Evolutionary conservation across 2,888 invertebrate genomes (phyloP).

Genomic region (Fragum sueziense): DNA sequence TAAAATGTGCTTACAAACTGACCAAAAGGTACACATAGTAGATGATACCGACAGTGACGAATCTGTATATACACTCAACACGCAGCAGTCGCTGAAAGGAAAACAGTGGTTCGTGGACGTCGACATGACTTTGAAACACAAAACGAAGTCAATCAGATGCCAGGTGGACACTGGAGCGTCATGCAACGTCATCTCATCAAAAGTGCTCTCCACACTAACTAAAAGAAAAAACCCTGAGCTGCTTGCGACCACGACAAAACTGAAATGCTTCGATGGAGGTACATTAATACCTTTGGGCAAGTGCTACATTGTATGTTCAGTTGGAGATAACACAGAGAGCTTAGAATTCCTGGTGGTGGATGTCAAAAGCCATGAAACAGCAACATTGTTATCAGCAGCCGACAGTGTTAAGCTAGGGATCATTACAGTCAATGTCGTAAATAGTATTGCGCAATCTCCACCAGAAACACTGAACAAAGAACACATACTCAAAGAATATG

Average conservation of each 20-base stretch:
- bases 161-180: slow-evolving; percentile 21
- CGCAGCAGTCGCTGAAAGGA: background rate
- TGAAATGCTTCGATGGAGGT: background rate
- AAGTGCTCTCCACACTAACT: background rate
- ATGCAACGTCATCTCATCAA: slow-evolving; percentile 20
- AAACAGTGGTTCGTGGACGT: slow-evolving; percentile 16
- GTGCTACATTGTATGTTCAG: background rate
- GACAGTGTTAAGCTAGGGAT: background rate
- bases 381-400: slow-evolving; percentile 14
- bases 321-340: background rate
- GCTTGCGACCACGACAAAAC: background rate
- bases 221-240: background rate
- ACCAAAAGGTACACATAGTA: slow-evolving; percentile 4
- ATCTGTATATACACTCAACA: background rate
- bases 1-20: background rate
- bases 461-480: background rate
- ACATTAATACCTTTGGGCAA: background rate
- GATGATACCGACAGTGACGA: slow-evolving; percentile 12
- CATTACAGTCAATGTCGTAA: slow-evolving; percentile 10
- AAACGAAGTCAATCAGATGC: slow-evolving; percentile 8
- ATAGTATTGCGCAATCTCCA: slow-evolving; percentile 6
- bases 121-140: background rate
- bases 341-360: slow-evolving; percentile 4
- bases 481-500: slow-evolving; percentile 10
- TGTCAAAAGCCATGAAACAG: background rate